Evolutionary conservation across 2,888 invertebrate species (phyloP).

Genomic region (Tuberolachnus salignus): DNA sequence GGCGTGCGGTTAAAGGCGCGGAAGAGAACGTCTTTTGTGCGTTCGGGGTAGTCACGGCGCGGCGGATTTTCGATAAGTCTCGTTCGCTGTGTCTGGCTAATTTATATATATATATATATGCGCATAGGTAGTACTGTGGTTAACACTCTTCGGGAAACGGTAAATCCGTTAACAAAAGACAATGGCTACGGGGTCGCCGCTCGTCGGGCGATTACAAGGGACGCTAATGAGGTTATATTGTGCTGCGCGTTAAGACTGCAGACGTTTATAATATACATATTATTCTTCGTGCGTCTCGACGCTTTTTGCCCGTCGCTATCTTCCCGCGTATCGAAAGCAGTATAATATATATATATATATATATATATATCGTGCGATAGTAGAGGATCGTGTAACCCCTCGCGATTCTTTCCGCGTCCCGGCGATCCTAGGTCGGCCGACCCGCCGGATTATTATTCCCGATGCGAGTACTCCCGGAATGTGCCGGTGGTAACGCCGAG

Average conservation of each 20-base stretch:
- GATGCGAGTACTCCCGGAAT: no score
- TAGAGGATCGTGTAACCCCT: no score
- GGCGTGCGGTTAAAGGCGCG: background rate
- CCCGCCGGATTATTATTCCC: background rate
- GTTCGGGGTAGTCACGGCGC: background rate
- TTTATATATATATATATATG: no score
- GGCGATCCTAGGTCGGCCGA: background rate
- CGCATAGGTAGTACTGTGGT: no score
- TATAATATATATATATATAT: no score
- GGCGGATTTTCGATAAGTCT: slow-evolving; percentile 31
- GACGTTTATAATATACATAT: background rate
- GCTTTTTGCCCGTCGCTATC: no score
- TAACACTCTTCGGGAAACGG: slow-evolving; percentile 31
- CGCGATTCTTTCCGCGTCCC: background rate
- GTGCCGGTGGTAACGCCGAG: no score
- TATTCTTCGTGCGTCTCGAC: background rate
- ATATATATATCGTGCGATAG: no score
- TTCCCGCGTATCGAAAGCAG: no score
- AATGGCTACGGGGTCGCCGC: background rate
- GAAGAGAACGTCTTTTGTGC: slow-evolving; percentile 29
- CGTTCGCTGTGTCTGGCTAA: background rate
- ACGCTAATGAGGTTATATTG: slow-evolving; percentile 51
- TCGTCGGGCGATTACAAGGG: slow-evolving; percentile 37
- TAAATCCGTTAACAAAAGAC: slow-evolving; percentile 34
- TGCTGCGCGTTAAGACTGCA: background rate